Percentiles rank a stretch among this genome's conserved stretches.
Evolutionary conservation across 1,140 invertebrate species (phyloP).

Genomic region (Psilanteris sp.): DNA sequence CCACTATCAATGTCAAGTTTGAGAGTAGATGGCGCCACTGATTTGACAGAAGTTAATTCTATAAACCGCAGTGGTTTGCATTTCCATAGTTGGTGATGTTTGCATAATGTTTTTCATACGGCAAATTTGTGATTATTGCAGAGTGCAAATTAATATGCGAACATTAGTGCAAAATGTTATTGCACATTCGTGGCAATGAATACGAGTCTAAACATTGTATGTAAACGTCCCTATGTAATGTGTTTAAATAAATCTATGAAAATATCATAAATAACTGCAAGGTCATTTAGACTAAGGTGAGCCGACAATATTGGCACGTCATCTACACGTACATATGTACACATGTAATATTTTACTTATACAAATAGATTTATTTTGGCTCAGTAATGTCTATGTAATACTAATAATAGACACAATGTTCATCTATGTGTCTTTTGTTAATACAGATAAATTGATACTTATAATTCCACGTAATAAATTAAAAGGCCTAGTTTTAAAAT

Average conservation of each 20-base stretch:
- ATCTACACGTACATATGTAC: slow-evolving; percentile 8
- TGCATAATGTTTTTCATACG: slow-evolving; percentile 65
- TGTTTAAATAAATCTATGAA: slow-evolving; percentile 1
- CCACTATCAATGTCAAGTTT: background rate
- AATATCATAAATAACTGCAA: slow-evolving; percentile 40
- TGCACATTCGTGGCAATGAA: slow-evolving; percentile 60
- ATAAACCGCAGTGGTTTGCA: slow-evolving; percentile 40
- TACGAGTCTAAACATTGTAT: slow-evolving; percentile 1
- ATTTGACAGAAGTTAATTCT: slow-evolving; percentile 43
- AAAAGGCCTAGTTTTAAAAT: too few species aligned
- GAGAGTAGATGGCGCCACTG: slow-evolving; percentile 71
- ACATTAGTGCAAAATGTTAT: slow-evolving; percentile 61
- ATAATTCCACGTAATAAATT: too few species aligned
- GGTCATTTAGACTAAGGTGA: slow-evolving; percentile 54
- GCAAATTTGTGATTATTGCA: slow-evolving; percentile 71
- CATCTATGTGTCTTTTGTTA: slow-evolving; percentile 14
- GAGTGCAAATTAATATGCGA: slow-evolving; percentile 58
- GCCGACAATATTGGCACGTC: slow-evolving; percentile 41
- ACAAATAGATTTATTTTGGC: slow-evolving; percentile 56
- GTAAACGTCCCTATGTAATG: background rate
- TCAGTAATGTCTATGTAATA: slow-evolving; percentile 30
- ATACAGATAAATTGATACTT: background rate
- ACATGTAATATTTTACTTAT: background rate
- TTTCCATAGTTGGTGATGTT: slow-evolving; percentile 74
- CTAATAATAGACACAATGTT: slow-evolving; percentile 70